Evolutionary conservation across 2,797 vertebrate genomes (phyloP).

Genomic region (Miopithecus talapoin): DNA sequence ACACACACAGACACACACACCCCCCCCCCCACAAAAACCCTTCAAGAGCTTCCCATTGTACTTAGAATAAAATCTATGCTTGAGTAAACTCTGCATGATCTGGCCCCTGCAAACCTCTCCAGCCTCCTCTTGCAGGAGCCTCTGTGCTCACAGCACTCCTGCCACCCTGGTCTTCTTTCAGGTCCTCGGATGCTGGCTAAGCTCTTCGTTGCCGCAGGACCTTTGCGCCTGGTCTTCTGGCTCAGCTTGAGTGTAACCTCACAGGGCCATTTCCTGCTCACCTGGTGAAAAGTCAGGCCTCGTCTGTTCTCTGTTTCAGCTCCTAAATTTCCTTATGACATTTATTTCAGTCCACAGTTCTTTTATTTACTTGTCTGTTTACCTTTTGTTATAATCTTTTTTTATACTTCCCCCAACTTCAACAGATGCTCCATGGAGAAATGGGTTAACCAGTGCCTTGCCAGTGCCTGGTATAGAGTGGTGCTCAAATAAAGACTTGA

Average conservation of each 20-base stretch:
- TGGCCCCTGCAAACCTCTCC: neutral
- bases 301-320: neutral
- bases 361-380: neutral
- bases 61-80: neutral
- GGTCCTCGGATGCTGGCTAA: neutral
- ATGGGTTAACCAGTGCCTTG: neutral
- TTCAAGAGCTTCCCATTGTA: neutral
- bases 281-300: no score
- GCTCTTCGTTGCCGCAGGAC: neutral
- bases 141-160: rapidly evolving
- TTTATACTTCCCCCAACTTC: neutral
- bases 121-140: rapidly evolving
- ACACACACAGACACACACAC: neutral
- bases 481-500: neutral
- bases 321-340: neutral
- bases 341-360: neutral
- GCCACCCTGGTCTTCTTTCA: neutral
- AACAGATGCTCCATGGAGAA: neutral
- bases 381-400: neutral
- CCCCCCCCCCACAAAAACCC: neutral
- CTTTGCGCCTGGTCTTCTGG: neutral
- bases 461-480: neutral
- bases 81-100: neutral
- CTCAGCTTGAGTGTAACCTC: neutral
- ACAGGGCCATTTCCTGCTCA: neutral